phyloP scores from a whole-genome alignment of 2,888 invertebrate species.

The Morpho deidamia region DNA sequence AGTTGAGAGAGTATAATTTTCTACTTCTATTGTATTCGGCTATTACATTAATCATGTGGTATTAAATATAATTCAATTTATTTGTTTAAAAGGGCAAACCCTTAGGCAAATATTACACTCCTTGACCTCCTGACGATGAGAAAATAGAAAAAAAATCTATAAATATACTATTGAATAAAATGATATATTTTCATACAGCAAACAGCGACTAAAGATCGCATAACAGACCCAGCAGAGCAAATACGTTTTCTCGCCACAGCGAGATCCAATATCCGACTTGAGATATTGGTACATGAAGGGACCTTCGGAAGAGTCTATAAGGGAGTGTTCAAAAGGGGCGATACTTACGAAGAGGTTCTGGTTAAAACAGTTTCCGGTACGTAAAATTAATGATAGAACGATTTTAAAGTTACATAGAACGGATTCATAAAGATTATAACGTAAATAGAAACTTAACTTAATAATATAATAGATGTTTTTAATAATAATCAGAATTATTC shows the following conservation, averaged over 20 bases:
- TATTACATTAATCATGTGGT: too few relatives aligned
- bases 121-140: too few relatives aligned
- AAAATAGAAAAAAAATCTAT: too few relatives aligned
- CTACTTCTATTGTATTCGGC: too few relatives aligned
- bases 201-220: slow-evolving; percentile 61
- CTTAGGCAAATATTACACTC: too few relatives aligned
- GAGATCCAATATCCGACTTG: slow-evolving; percentile 79
- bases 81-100: too few relatives aligned
- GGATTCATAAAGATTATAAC: too few relatives aligned
- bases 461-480: too few relatives aligned
- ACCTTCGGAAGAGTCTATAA: slow-evolving; percentile 93
- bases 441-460: too few relatives aligned
- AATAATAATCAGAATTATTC: too few relatives aligned
- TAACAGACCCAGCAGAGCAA: slow-evolving; percentile 80
- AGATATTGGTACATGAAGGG: slow-evolving; percentile 85
- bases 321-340: slow-evolving; percentile 82
- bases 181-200: slow-evolving; percentile 38
- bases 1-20: too few relatives aligned
- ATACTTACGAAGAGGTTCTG: slow-evolving; percentile 84
- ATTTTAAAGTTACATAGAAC: neutral
- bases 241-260: slow-evolving; percentile 79
- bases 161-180: neutral
- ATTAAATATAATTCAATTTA: too few relatives aligned
- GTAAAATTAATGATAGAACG: neutral
- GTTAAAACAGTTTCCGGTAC: slow-evolving; percentile 92